Evolutionary conservation across 2,797 vertebrate genomes (phyloP).

Genomic region (Falco cherrug): DNA sequence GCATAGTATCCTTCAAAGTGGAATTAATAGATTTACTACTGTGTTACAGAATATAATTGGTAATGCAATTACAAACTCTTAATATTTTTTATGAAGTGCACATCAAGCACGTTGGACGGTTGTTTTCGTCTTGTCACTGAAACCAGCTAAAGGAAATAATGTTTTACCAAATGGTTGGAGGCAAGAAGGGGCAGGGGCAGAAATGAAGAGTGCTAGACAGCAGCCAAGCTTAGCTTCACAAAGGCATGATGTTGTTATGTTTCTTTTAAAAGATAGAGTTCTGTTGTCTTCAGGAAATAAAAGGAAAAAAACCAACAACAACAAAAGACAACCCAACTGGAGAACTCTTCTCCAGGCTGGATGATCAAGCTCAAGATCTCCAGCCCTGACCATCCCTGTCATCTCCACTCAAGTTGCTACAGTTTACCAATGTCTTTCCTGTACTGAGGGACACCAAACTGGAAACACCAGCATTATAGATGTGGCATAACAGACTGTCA

Average conservation of each 20-base stretch:
- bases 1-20: background rate
- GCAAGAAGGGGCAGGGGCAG: rapidly evolving
- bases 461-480: background rate
- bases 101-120: background rate
- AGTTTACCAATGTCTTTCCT: background rate
- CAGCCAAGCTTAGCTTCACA: background rate
- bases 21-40: background rate
- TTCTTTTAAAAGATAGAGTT: background rate
- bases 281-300: background rate
- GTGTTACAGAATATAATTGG: background rate
- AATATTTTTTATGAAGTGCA: background rate
- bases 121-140: background rate
- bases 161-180: background rate
- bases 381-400: background rate
- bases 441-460: background rate
- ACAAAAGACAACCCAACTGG: background rate
- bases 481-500: rapidly evolving
- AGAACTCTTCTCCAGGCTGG: background rate
- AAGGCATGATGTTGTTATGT: background rate
- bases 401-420: background rate
- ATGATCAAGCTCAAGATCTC: background rate
- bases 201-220: background rate
- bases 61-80: background rate
- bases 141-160: background rate
- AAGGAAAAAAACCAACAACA: background rate